These are phyloP conservation scores for Aphodius granarius DNA, from an alignment of 2,888 invertebrate species.

Conservation along the genomic window DNA sequence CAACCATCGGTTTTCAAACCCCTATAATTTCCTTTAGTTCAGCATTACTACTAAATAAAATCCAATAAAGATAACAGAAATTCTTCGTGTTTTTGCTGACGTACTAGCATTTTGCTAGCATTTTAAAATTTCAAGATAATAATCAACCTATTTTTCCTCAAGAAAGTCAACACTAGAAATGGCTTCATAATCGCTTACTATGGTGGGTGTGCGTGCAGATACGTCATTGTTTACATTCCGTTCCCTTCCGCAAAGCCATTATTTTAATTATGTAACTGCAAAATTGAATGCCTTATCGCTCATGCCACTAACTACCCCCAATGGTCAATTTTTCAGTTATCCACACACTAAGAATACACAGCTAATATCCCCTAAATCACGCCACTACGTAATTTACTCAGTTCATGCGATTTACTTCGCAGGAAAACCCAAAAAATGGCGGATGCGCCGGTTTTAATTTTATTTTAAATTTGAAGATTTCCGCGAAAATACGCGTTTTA, in stretches of 20 bases:
- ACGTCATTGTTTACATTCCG: neutral
- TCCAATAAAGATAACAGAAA: neutral
- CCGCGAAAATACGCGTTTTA: no score
- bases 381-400: neutral
- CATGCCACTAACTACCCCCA: neutral
- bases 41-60: neutral
- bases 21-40: neutral
- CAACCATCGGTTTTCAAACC: neutral
- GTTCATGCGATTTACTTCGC: neutral
- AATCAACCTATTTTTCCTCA: neutral
- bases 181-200: neutral
- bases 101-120: no score
- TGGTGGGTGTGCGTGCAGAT: neutral
- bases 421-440: neutral
- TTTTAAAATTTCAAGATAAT: neutral
- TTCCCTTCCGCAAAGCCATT: neutral
- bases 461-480: neutral
- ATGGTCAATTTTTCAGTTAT: neutral
- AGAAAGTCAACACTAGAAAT: neutral
- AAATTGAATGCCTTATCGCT: neutral
- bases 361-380: neutral
- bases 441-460: neutral
- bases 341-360: neutral
- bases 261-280: neutral
- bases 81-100: neutral